Conservation (phyloP, 1,140 invertebrate species). For the Hestina assimilis region DNA sequence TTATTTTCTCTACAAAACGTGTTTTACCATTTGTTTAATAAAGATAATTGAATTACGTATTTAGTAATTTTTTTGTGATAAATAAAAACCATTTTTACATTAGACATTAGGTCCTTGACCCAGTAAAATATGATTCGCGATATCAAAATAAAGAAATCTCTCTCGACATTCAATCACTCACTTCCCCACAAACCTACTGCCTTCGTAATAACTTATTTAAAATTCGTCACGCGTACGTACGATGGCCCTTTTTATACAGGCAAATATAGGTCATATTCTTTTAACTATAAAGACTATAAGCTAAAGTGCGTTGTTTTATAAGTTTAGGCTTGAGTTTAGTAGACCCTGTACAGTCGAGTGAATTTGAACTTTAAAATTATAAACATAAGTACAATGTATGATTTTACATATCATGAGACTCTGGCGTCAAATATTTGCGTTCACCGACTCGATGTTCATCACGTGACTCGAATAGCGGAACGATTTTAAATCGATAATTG, state of each 20-base stretch:
- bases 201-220: constrained; percentile 31
- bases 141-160: constrained; percentile 26
- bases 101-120: constrained; percentile 6
- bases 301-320: not conserved
- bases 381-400: not conserved
- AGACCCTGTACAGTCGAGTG: not conserved
- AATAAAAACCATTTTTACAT: not conserved
- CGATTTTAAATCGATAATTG: constrained; percentile 39
- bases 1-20: not conserved
- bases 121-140: constrained; percentile 10
- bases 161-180: constrained; percentile 24
- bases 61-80: not conserved
- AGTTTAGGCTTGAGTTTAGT: not conserved
- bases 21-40: not conserved
- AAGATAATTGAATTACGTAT: not conserved
- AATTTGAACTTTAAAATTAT: not conserved
- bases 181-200: constrained; percentile 29
- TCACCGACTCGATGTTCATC: constrained; percentile 23
- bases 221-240: constrained; percentile 29
- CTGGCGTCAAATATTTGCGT: constrained; percentile 27
- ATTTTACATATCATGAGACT: not conserved
- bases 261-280: not conserved
- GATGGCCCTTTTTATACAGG: not conserved
- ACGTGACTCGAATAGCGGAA: constrained; percentile 31
- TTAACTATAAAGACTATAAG: not conserved